phyloP scores from a whole-genome alignment of 2,113 vertebrate genomes.

The Labrus mixtus region DNA sequence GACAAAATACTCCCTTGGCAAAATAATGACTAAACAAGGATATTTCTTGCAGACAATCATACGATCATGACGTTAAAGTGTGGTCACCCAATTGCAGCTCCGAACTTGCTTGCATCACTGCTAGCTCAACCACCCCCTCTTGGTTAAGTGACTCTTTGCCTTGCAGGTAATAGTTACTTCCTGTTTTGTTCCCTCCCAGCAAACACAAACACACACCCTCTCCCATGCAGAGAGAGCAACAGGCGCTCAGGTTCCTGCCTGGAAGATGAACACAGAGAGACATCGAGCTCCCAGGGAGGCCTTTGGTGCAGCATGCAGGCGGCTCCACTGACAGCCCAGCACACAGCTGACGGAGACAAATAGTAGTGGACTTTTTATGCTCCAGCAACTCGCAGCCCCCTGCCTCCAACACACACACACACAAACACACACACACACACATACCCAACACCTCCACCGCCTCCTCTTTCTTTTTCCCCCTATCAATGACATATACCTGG shows the following conservation, averaged over 20 bases:
- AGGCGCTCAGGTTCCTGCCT: constrained; percentile 49
- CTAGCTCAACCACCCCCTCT: not conserved
- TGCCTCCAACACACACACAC: constrained; percentile 18
- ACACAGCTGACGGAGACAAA: constrained; percentile 68
- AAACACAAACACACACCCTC: constrained; percentile 10
- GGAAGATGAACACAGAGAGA: constrained; percentile 46
- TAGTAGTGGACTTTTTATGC: constrained; percentile 68
- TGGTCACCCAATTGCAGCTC: no score
- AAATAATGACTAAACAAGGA: no score
- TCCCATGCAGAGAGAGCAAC: constrained; percentile 39
- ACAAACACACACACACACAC: constrained; percentile 22
- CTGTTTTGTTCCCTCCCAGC: not conserved
- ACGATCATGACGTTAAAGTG: no score
- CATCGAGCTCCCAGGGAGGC: constrained; percentile 66
- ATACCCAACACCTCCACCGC: not conserved
- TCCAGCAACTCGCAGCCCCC: constrained; percentile 52
- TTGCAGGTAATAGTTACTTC: not conserved
- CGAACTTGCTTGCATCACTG: no score
- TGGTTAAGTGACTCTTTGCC: not conserved
- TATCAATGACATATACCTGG: constrained; percentile 43
- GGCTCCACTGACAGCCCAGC: constrained; percentile 56
- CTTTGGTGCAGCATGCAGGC: constrained; percentile 52
- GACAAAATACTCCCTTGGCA: no score
- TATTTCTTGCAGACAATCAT: no score
- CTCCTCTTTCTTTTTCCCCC: constrained; percentile 23